phyloP scores from a whole-genome alignment of 2,888 invertebrate species.

The Heteropelma amictum region DNA sequence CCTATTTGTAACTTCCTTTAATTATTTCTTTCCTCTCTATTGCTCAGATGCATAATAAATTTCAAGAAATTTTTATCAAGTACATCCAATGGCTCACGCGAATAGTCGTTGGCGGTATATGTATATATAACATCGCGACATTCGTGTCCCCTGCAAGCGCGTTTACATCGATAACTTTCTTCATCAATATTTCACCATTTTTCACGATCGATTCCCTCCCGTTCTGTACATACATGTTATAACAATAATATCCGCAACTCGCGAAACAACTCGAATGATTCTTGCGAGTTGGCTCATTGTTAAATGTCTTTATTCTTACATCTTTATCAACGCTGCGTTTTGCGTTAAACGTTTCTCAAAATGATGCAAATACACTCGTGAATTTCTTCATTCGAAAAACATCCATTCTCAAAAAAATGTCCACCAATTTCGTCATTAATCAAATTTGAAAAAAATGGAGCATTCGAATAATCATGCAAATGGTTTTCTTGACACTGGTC shows the following conservation, averaged over 20 bases:
- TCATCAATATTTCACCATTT: slow-evolving; percentile 35
- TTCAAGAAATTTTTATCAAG: no score
- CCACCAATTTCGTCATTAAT: no score
- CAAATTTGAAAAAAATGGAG: no score
- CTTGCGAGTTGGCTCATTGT: neutral
- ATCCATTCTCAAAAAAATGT: no score
- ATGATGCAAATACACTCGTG: no score
- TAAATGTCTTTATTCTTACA: neutral
- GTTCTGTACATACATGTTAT: neutral
- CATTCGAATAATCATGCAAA: no score
- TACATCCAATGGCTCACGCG: no score
- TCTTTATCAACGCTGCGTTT: neutral
- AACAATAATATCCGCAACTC: no score
- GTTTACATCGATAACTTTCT: slow-evolving; percentile 13
- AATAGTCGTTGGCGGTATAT: neutral
- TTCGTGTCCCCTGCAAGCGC: neutral
- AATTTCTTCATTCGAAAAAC: no score
- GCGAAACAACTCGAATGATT: slow-evolving; percentile 10
- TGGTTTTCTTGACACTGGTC: no score
- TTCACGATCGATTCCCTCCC: slow-evolving; percentile 33
- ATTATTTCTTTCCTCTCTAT: neutral
- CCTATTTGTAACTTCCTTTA: no score
- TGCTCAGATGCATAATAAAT: neutral
- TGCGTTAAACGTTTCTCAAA: no score
- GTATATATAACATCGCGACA: neutral